Evolutionary conservation across 2,113 vertebrate genomes (phyloP).

Genomic region (Anolis carolinensis): DNA sequence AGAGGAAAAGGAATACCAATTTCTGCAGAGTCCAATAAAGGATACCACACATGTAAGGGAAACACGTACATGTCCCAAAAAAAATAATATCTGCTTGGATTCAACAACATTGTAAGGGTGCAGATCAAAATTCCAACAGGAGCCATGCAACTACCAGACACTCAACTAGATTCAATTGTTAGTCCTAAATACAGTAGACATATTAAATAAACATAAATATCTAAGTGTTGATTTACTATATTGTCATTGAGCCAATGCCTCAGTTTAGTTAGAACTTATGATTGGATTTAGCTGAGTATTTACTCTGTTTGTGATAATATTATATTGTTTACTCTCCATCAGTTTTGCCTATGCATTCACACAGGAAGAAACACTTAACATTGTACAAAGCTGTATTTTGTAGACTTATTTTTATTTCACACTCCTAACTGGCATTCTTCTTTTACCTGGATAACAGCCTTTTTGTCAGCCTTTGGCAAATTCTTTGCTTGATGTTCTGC

Average conservation of each 20-base stretch:
- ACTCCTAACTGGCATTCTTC: background rate
- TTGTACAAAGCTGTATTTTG: background rate
- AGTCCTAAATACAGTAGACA: background rate
- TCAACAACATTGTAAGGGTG: no score
- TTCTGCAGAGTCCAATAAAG: background rate
- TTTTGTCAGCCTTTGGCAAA: constrained; percentile 94
- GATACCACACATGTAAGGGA: no score
- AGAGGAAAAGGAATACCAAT: background rate
- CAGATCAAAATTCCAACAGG: background rate
- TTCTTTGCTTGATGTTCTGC: constrained; percentile 95
- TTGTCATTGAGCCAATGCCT: background rate
- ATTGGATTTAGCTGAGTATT: background rate
- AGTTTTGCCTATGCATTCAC: background rate
- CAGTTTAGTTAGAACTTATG: background rate
- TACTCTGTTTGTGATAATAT: no score
- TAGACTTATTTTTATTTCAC: background rate
- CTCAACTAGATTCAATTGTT: background rate
- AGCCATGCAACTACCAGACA: no score
- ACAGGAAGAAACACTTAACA: background rate
- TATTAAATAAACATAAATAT: background rate
- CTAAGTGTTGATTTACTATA: background rate
- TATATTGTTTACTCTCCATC: background rate
- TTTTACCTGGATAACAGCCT: constrained; percentile 95
- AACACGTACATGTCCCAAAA: no score
- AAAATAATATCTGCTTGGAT: no score